A percentile compares a stretch with the other conserved stretches of the same genome.
Conservation (phyloP, 2,797 vertebrate genomes). For the Channallabes apus region DNA sequence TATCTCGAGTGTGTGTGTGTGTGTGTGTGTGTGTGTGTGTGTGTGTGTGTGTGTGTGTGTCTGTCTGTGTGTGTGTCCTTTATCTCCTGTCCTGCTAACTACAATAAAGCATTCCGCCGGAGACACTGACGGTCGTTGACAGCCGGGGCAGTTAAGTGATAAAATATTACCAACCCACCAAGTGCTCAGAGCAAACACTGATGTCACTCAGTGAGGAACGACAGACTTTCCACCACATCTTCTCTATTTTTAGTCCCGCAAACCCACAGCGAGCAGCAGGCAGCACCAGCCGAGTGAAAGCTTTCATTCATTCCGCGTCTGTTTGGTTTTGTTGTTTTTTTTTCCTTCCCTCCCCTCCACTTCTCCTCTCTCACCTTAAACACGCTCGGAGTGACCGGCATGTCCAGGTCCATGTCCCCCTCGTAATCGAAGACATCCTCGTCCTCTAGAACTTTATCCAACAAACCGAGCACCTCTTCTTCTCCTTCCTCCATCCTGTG, state of each 20-base stretch:
- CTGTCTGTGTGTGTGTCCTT: slow-evolving; percentile 5
- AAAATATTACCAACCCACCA: not conserved
- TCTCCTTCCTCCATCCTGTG: slow-evolving; percentile 87
- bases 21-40: slow-evolving; percentile 20
- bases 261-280: slow-evolving; percentile 39
- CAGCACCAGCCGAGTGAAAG: slow-evolving; percentile 16
- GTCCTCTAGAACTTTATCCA: slow-evolving; percentile 93
- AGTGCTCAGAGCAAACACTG: slow-evolving; percentile 20
- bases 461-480: slow-evolving; percentile 88
- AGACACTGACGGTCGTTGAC: not conserved
- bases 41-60: not conserved
- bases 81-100: not conserved
- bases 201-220: slow-evolving; percentile 50
- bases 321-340: too few species aligned
- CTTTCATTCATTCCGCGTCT: slow-evolving; percentile 10
- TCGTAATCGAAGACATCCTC: slow-evolving; percentile 84
- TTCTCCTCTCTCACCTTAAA: slow-evolving; percentile 70
- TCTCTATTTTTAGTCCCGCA: slow-evolving; percentile 57
- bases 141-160: not conserved
- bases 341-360: too few species aligned
- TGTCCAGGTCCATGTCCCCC: slow-evolving; percentile 83
- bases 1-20: not conserved
- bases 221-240: slow-evolving; percentile 56
- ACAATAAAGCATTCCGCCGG: not conserved
- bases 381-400: slow-evolving; percentile 69